Percentiles rank a stretch among this genome's conserved stretches.
These are phyloP conservation scores for Coendou prehensilis DNA, from an alignment of 2,797 vertebrate species.

Conservation along the genomic window DNA sequence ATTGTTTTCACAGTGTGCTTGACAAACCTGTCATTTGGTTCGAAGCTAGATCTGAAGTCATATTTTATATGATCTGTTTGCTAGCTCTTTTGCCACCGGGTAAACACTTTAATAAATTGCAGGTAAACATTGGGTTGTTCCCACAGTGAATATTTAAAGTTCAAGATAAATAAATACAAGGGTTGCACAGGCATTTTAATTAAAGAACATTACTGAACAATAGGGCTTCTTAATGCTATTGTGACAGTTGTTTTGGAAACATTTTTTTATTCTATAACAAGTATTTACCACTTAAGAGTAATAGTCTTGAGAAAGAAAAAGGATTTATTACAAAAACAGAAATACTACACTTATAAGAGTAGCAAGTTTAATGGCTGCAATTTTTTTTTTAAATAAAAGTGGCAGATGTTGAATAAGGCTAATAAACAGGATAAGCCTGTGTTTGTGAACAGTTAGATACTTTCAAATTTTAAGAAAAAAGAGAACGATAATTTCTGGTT, in stretches of 20 bases:
- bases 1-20: constrained; percentile 72
- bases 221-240: constrained; percentile 20
- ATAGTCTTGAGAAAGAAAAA: constrained; percentile 13
- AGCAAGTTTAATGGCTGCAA: constrained; percentile 23
- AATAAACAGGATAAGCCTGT: not conserved
- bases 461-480: constrained; percentile 50
- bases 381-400: constrained; percentile 54
- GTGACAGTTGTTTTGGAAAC: constrained; percentile 56
- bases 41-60: constrained; percentile 68
- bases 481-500: constrained; percentile 2
- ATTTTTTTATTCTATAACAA: constrained; percentile 49
- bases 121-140: constrained; percentile 60
- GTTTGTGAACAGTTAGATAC: not conserved
- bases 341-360: constrained; percentile 23
- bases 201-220: constrained; percentile 51
- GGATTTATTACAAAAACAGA: constrained; percentile 55
- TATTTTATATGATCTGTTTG: constrained; percentile 76
- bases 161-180: constrained; percentile 68
- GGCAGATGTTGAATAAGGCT: constrained; percentile 19
- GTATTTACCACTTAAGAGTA: not conserved
- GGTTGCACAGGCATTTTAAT: constrained; percentile 57
- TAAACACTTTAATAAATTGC: constrained; percentile 58
- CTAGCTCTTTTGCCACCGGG: constrained; percentile 72
- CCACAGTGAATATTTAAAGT: constrained; percentile 56
- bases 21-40: constrained; percentile 79